Conservation (phyloP, 2,113 vertebrate genomes). For the Perca fluviatilis region DNA sequence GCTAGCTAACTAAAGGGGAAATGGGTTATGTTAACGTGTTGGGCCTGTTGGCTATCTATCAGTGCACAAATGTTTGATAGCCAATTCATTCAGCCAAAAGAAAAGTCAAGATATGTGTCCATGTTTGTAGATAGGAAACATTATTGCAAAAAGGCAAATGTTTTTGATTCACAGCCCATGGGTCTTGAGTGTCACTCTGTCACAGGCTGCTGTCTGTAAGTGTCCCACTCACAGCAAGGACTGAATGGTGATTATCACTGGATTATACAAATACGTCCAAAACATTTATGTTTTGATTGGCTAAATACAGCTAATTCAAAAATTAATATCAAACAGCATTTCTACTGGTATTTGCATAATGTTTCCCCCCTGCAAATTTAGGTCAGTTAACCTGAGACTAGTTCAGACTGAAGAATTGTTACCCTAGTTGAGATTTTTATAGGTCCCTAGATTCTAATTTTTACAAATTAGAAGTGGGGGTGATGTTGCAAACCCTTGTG, state of each 20-base stretch:
- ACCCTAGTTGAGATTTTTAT: not conserved
- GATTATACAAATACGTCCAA: not conserved
- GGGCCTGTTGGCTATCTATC: not conserved
- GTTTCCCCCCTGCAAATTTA: not conserved
- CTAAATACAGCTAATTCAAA: not conserved
- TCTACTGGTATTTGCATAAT: not conserved
- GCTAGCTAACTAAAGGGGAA: no score
- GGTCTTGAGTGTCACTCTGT: not conserved
- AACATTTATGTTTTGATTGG: not conserved
- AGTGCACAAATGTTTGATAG: not conserved
- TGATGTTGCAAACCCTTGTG: not conserved
- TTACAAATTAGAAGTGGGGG: not conserved
- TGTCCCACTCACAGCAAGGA: not conserved
- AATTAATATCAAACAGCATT: not conserved
- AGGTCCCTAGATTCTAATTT: no score
- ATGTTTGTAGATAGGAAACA: not conserved
- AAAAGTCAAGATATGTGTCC: not conserved
- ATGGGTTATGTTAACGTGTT: not conserved
- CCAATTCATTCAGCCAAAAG: conserved; percentile 1
- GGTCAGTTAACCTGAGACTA: not conserved
- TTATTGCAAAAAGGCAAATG: not conserved
- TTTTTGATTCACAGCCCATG: not conserved
- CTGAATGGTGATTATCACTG: not conserved
- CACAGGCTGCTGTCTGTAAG: not conserved
- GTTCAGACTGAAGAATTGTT: not conserved